phyloP scores from a whole-genome alignment of 2,797 vertebrate species.

The Dendrocincla fuliginosa region DNA sequence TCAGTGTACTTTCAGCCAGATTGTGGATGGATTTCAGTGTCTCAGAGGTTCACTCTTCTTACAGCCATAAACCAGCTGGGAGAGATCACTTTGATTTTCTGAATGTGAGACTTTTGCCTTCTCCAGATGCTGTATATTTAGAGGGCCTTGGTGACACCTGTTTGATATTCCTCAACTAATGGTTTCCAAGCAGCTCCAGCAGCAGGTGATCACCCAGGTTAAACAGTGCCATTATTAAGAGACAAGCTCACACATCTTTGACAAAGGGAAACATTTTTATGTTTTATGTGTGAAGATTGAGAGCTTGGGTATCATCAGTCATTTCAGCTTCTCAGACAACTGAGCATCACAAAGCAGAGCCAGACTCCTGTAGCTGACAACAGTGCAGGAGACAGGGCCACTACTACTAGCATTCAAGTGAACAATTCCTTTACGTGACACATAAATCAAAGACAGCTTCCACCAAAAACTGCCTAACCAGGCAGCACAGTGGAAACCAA shows the following conservation, averaged over 20 bases:
- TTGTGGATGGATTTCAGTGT: not conserved
- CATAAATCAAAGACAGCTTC: not conserved
- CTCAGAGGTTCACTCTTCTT: not conserved
- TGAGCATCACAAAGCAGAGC: not conserved
- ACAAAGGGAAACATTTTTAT: not conserved
- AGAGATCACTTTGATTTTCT: not conserved
- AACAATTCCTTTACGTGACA: not conserved
- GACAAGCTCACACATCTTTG: not conserved
- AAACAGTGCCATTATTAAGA: not conserved
- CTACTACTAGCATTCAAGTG: not conserved
- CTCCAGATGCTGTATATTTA: not conserved
- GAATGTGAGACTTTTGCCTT: not conserved
- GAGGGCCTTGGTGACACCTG: not conserved
- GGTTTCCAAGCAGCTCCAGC: not conserved
- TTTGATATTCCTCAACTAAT: not conserved
- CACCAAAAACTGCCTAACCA: not conserved
- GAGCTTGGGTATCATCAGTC: not conserved
- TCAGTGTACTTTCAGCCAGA: not conserved
- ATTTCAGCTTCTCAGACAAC: not conserved
- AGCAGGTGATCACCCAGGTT: not conserved
- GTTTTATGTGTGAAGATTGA: fast-evolving
- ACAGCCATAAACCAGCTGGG: not conserved
- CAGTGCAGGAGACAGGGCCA: not conserved
- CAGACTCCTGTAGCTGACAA: not conserved
- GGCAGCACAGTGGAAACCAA: not conserved